Percentiles rank a stretch among this genome's conserved stretches.
Evolutionary conservation across 1,140 invertebrate genomes (phyloP).

Genomic region (Drosophila triauraria): DNA sequence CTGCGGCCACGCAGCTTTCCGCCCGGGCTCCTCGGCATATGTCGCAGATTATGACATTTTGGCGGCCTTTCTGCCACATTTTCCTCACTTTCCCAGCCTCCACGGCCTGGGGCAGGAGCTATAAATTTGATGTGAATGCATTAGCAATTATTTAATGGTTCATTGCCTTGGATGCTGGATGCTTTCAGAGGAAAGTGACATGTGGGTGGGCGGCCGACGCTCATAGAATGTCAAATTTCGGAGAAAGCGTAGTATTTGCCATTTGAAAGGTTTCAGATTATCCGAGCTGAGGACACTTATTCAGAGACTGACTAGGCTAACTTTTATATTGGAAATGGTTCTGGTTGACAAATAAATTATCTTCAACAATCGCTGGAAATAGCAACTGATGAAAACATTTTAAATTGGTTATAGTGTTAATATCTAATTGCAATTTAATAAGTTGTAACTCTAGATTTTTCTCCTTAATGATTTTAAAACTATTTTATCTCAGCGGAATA

Average conservation of each 20-base stretch:
- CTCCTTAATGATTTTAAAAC: neutral
- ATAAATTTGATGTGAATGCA: slow-evolving; percentile 38
- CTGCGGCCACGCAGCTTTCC: slow-evolving; percentile 24
- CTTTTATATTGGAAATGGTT: neutral
- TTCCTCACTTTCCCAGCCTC: slow-evolving; percentile 5
- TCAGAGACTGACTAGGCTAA: too few relatives aligned
- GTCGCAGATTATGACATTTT: slow-evolving; percentile 74
- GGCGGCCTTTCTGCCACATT: slow-evolving; percentile 27
- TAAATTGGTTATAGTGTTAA: too few relatives aligned
- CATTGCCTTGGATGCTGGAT: slow-evolving; percentile 31
- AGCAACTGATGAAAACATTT: too few relatives aligned
- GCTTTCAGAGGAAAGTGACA: slow-evolving; percentile 12
- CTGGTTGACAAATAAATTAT: neutral
- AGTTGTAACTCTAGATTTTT: neutral
- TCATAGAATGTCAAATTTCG: slow-evolving; percentile 8
- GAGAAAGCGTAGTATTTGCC: neutral
- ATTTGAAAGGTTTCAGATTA: neutral
- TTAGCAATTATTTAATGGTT: slow-evolving; percentile 67
- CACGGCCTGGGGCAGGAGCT: slow-evolving; percentile 30
- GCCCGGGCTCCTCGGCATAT: slow-evolving; percentile 48
- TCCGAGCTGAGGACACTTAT: neutral
- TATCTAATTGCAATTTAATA: too few relatives aligned
- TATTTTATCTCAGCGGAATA: neutral
- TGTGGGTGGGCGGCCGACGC: neutral
- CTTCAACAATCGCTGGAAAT: neutral